Base-by-base conservation (phyloP, 2,888 invertebrate genomes). In the Euphydryas editha region DNA sequence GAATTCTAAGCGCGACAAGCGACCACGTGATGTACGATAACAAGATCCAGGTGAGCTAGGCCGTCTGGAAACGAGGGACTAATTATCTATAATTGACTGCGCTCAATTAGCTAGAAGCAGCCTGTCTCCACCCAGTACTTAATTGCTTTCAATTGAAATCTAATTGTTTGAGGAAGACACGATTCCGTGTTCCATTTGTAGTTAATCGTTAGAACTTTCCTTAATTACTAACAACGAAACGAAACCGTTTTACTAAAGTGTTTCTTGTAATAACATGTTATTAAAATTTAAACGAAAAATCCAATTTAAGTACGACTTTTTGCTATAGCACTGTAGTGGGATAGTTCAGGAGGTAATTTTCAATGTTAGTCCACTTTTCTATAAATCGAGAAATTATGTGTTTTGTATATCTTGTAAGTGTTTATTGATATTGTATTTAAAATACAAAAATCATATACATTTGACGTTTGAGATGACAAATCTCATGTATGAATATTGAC, bases 11-110 rank as follows among this genome's bases (percentile, higher is more conserved):
- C 20, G 47, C 13, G 18, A 20, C 21, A 5, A 59, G 37, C 49
- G 49, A 13, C 61, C 39, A 24, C 54, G 42, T 30, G 44, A 61
- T 42, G 54, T 54, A 61, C 51, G 61, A 54, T 47, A 47, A 20
- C 47, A 11, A 47, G 47, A 20, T 47, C 47, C 61, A 61, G 61
- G 42, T 44, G 47, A 54, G 42, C 30, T 30, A 20, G 42, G 39
- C 51, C 51, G 54, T 61, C 51, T 47, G 47, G 61, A 61, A 42
- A 54, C 61, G 61, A 47, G 18, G 51, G 30, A 30, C 54, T 61
- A 61, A 61, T 61, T 61, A 42, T 17, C 54, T 61, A 15, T 44
- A 54, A 54, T 61, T 30, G 44, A 42, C 54, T 61, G 7, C 21
- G 51, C 44, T 44, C 61, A 30, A 54, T 44, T 54, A 54, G 37